Conservation (phyloP, 2,113 vertebrate species). For the Apaloderma vittatum region DNA sequence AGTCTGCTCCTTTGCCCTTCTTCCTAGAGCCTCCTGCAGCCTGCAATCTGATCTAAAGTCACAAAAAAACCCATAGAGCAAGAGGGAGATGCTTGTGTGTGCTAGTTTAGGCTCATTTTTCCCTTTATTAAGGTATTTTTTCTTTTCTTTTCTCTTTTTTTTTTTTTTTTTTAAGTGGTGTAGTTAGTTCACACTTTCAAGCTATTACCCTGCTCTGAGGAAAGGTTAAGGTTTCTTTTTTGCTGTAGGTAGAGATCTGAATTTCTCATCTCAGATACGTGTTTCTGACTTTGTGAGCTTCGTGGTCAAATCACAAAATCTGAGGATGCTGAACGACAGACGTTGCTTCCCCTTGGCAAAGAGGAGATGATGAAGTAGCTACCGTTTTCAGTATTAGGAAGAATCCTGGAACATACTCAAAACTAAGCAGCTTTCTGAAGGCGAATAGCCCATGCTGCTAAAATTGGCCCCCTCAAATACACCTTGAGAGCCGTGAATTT, state of each 20-base stretch:
- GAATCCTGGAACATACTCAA: background rate
- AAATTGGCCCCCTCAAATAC: background rate
- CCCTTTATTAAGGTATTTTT: background rate
- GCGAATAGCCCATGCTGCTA: background rate
- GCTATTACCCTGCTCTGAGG: accelerated
- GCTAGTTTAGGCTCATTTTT: background rate
- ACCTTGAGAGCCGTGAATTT: background rate
- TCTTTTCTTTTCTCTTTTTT: too few relatives aligned
- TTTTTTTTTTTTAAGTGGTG: too few relatives aligned
- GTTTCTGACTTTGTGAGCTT: background rate
- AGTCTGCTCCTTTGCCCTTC: background rate
- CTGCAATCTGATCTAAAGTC: background rate
- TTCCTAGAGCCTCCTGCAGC: background rate
- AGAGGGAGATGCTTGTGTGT: background rate
- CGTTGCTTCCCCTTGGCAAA: background rate
- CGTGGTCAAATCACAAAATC: background rate
- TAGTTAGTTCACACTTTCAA: background rate
- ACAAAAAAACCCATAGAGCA: accelerated
- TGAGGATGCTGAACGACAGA: background rate
- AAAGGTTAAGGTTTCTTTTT: background rate
- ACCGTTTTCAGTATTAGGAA: background rate
- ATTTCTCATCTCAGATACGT: background rate
- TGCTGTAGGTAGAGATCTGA: background rate
- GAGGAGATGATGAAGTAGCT: background rate
- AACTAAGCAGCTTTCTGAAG: background rate